phyloP scores from a whole-genome alignment of 2,113 vertebrate species.

The Microtus montanus region DNA sequence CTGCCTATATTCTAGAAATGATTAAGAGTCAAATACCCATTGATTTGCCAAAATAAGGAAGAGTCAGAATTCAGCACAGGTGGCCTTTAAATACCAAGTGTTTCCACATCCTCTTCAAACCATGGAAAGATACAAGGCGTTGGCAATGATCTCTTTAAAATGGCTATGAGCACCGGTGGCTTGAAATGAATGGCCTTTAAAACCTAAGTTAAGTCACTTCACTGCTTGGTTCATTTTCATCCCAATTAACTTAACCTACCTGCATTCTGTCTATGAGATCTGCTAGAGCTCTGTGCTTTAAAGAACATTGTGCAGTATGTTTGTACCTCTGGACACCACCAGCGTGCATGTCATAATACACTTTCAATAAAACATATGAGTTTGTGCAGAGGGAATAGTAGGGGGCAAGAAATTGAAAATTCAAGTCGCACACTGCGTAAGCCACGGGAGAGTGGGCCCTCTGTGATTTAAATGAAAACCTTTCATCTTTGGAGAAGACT shows the following conservation, averaged over 20 bases:
- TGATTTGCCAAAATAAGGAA: not conserved
- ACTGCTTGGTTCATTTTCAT: conserved; percentile 73
- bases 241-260: conserved; percentile 54
- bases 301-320: conserved; percentile 54
- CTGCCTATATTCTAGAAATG: not conserved
- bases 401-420: conserved; percentile 73
- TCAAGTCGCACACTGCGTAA: conserved; percentile 64
- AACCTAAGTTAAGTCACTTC: conserved; percentile 6
- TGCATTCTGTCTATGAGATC: conserved; percentile 68
- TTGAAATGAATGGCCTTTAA: not conserved
- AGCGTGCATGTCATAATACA: conserved; percentile 42
- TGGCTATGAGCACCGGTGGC: not conserved
- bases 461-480: conserved; percentile 64
- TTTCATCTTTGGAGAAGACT: conserved; percentile 71
- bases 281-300: conserved; percentile 49
- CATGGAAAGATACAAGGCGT: not conserved
- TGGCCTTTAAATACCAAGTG: conserved; percentile 33
- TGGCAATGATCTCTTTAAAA: not conserved
- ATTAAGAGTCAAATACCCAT: conserved; percentile 2
- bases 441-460: conserved; percentile 59
- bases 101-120: not conserved
- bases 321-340: conserved; percentile 43
- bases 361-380: conserved; percentile 81
- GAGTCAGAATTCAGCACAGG: not conserved
- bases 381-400: not conserved